Conservation (phyloP, 2,888 invertebrate genomes). For the Julus scanicus region DNA sequence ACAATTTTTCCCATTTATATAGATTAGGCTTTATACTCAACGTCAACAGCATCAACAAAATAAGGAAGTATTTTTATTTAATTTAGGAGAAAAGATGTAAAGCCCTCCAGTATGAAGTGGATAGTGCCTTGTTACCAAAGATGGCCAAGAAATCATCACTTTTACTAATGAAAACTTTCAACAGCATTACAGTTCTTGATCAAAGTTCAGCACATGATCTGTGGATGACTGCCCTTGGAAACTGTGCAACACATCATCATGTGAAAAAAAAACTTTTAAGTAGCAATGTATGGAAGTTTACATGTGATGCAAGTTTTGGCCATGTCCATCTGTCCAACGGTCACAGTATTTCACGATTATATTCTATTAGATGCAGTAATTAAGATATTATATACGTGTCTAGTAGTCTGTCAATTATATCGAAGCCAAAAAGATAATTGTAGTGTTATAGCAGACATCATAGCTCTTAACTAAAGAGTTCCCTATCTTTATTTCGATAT, state of each 20-base stretch:
- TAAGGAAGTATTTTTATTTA: neutral
- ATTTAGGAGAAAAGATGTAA: neutral
- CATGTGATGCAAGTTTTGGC: neutral
- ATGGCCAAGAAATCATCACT: neutral
- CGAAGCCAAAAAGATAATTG: neutral
- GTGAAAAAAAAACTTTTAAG: neutral
- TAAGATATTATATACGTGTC: neutral
- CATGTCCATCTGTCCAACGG: neutral
- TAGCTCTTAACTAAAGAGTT: too few relatives aligned
- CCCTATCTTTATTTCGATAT: too few relatives aligned
- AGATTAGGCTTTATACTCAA: neutral
- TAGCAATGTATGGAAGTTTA: neutral
- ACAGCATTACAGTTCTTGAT: neutral
- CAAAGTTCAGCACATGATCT: neutral
- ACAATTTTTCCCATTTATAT: neutral
- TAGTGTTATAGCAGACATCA: too few relatives aligned
- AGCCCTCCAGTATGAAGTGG: neutral
- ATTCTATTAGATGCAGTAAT: neutral
- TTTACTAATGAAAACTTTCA: neutral
- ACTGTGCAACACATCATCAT: neutral
- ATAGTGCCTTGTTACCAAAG: neutral
- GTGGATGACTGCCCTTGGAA: slow-evolving; percentile 4
- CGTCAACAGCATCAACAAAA: neutral
- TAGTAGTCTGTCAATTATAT: neutral
- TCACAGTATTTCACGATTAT: neutral